phyloP scores from a whole-genome alignment of 2,797 vertebrate genomes.

The Spinus olivaceus region DNA sequence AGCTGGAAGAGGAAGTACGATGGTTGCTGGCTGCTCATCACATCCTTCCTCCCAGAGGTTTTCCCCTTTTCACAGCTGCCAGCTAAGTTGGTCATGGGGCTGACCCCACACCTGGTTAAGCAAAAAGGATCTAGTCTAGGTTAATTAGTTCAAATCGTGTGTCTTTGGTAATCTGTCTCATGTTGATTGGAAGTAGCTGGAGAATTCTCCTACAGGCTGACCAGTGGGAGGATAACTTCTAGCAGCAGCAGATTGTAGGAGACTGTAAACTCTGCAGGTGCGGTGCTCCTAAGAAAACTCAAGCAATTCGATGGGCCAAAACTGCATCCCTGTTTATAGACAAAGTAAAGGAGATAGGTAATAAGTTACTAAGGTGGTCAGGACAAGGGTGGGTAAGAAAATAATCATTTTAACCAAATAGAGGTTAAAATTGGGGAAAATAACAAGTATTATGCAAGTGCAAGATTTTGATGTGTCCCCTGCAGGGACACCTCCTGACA shows the following conservation, averaged over 20 bases:
- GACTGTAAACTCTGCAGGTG: neutral
- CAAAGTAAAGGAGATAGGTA: neutral
- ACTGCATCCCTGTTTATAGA: neutral
- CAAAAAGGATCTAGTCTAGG: neutral
- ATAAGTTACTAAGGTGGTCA: neutral
- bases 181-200: conserved; percentile 21
- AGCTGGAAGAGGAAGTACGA: neutral
- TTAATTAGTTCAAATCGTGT: conserved; percentile 34
- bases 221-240: neutral
- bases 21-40: neutral
- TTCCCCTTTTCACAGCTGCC: conserved; percentile 5
- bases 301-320: neutral
- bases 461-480: neutral
- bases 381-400: neutral
- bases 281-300: neutral
- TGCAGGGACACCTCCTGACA: neutral
- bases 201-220: neutral
- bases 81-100: neutral
- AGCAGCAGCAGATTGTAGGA: neutral
- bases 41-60: conserved; percentile 42
- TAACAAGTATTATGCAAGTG: accelerated
- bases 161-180: neutral
- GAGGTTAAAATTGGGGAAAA: neutral
- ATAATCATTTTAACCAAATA: neutral
- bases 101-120: conserved; percentile 35